A percentile compares a stretch with the other conserved stretches of the same genome.
phyloP scores from a whole-genome alignment of 2,113 vertebrate genomes.

The Sminthopsis crassicaudata region DNA sequence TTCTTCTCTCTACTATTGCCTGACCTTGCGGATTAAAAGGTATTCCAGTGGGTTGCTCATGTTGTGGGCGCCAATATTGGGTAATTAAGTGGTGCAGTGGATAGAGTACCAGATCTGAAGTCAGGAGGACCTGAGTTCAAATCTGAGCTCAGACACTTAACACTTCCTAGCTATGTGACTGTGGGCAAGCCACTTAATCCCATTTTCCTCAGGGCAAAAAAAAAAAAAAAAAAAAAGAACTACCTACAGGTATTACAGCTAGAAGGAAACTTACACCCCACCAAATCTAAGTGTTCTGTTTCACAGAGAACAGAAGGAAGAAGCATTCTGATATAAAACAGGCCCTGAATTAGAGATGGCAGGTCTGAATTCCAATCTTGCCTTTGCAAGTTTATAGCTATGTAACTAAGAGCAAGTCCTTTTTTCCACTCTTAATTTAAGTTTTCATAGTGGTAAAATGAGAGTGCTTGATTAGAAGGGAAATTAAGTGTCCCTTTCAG shows the following conservation, averaged over 20 bases:
- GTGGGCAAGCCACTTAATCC: too few species aligned
- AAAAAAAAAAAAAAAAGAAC: too few species aligned
- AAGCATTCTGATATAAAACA: not conserved
- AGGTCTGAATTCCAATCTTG: not conserved
- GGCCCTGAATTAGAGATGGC: not conserved
- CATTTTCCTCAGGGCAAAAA: too few species aligned
- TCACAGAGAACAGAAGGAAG: not conserved
- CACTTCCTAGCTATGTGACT: too few species aligned
- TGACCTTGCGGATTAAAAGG: too few species aligned
- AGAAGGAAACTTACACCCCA: not conserved
- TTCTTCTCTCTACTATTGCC: too few species aligned
- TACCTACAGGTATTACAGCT: not conserved
- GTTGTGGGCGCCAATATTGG: too few species aligned
- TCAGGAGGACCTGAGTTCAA: too few species aligned
- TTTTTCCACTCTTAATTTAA: not conserved
- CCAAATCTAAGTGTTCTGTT: not conserved
- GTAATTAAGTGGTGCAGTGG: too few species aligned
- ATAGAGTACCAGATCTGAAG: too few species aligned
- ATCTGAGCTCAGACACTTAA: too few species aligned
- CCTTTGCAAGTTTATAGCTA: not conserved
- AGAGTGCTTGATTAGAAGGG: not conserved
- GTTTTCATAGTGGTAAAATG: not conserved
- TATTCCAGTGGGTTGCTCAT: too few species aligned
- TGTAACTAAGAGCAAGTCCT: not conserved
- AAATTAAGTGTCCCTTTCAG: not conserved